Evolutionary conservation across 1,140 invertebrate genomes (phyloP).

Genomic region (Drusus annulatus): DNA sequence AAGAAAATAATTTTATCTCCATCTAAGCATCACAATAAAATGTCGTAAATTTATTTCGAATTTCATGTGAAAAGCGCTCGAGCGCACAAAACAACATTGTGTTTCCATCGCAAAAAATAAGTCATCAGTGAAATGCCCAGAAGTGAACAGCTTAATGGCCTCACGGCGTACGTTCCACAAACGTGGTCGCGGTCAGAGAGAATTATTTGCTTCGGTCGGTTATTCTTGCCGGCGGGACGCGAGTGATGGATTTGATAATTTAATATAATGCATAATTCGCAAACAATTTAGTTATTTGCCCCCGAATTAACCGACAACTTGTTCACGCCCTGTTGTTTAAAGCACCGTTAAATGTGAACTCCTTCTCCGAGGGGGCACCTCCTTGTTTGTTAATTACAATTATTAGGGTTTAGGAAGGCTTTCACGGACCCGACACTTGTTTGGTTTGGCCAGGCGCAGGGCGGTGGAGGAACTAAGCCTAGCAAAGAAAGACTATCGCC

Average conservation of each 20-base stretch:
- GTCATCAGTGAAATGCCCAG: no score
- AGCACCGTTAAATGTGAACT: slow-evolving; percentile 30
- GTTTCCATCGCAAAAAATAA: no score
- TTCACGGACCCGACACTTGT: slow-evolving; percentile 35
- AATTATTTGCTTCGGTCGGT: no score
- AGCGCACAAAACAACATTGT: no score
- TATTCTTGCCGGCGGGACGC: no score
- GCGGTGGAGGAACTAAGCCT: slow-evolving; percentile 1
- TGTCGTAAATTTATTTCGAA: no score
- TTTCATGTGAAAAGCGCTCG: no score
- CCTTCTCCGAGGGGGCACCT: slow-evolving; percentile 19
- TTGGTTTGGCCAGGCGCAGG: slow-evolving; percentile 38
- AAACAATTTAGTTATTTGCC: slow-evolving; percentile 34
- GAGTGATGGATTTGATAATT: not conserved
- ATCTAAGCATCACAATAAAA: no score
- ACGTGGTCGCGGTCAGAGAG: no score
- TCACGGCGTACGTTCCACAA: no score
- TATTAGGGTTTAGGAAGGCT: slow-evolving; percentile 30
- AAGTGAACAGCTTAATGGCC: no score
- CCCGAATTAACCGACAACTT: slow-evolving; percentile 43
- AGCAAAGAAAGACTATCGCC: slow-evolving; percentile 6
- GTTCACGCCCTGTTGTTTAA: slow-evolving; percentile 44
- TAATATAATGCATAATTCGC: not conserved
- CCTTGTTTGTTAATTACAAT: slow-evolving; percentile 47
- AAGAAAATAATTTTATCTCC: no score